A percentile compares a stretch with the other conserved stretches of the same genome.
Conservation (phyloP, 1,140 invertebrate genomes). For the Habropoda laboriosa region DNA sequence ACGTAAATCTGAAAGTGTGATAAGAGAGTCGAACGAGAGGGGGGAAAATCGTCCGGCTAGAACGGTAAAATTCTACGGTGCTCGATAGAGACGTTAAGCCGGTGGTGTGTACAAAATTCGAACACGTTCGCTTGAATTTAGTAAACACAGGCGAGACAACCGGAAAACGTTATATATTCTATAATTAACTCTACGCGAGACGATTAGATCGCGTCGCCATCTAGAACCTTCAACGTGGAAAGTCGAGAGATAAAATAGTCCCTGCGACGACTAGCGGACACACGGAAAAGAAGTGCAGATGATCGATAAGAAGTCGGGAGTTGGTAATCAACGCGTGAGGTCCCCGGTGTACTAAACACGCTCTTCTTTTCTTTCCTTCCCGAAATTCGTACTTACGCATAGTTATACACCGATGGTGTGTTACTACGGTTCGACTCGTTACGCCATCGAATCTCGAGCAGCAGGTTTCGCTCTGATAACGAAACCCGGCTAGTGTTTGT, state of each 20-base stretch:
- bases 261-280: neutral
- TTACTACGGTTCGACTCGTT: conserved; percentile 39
- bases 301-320: neutral
- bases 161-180: neutral
- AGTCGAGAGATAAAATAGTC: conserved; percentile 1
- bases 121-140: neutral
- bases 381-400: neutral
- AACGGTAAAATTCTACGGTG: no score
- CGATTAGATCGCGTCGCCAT: neutral
- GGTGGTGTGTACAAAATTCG: no score
- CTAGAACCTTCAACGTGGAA: neutral
- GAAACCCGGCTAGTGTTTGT: conserved; percentile 39
- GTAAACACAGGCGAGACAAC: neutral
- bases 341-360: no score
- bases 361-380: no score
- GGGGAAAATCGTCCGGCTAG: no score
- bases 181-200: neutral
- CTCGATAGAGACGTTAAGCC: neutral
- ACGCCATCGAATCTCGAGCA: conserved; percentile 31
- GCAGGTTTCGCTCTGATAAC: conserved; percentile 51
- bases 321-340: neutral
- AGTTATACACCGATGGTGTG: neutral
- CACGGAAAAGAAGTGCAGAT: no score
- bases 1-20: neutral
- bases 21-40: neutral